These are phyloP conservation scores for Odontomachus brunneus DNA, from an alignment of 1,140 invertebrate species.

Conservation along the genomic window DNA sequence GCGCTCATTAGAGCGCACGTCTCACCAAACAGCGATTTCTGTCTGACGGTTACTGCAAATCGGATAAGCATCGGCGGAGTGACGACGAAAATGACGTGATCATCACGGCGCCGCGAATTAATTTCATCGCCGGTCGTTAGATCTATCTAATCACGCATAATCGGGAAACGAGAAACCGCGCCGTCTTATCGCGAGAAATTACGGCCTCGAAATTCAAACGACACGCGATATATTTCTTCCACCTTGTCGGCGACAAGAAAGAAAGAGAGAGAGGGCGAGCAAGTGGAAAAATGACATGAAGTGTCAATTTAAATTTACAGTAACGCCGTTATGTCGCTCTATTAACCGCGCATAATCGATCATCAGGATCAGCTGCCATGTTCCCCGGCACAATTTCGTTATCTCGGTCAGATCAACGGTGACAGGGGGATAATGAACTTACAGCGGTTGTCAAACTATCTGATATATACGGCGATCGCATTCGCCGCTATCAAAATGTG, in stretches of 20 bases:
- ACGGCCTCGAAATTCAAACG: neutral
- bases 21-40: conserved; percentile 7
- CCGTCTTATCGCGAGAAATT: neutral
- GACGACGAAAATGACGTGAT: too few relatives aligned
- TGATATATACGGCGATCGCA: conserved; percentile 34
- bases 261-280: too few relatives aligned
- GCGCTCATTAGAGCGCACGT: conserved; percentile 28
- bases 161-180: too few relatives aligned
- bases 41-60: neutral
- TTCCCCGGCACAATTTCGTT: conserved; percentile 56
- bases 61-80: too few relatives aligned
- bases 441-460: conserved; percentile 60
- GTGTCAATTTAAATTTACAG: neutral
- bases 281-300: neutral
- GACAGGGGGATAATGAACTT: conserved; percentile 61
- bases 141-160: neutral
- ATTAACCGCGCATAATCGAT: conserved; percentile 49
- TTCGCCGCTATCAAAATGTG: conserved; percentile 42
- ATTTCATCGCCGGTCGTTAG: neutral
- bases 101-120: too few relatives aligned
- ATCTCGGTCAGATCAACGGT: conserved; percentile 57
- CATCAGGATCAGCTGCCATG: conserved; percentile 32
- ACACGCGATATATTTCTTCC: neutral
- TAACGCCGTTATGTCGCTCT: conserved; percentile 34
- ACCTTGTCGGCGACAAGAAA: neutral